Percentiles rank a stretch among this genome's conserved stretches.
Conservation (phyloP, 2,888 invertebrate genomes). For the Nymphalis polychloros region DNA sequence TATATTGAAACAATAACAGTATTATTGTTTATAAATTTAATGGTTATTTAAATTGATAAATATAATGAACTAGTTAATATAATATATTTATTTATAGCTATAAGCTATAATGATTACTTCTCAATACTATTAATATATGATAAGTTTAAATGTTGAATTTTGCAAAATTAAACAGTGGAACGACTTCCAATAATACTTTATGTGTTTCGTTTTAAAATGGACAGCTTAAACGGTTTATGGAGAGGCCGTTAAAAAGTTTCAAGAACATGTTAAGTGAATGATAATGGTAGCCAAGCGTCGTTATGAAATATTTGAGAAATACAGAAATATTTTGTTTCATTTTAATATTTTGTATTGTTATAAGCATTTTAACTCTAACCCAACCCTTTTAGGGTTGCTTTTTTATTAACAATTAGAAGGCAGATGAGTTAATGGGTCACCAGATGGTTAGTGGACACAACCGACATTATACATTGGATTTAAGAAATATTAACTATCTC, state of each 20-base stretch:
- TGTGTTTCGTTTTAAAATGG: slow-evolving; percentile 22
- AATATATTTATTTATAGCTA: no score
- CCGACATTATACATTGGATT: no score
- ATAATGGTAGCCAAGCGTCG: slow-evolving; percentile 26
- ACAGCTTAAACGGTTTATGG: slow-evolving; percentile 23
- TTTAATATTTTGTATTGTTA: neutral
- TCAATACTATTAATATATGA: neutral
- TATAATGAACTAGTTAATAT: no score
- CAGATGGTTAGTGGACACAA: no score
- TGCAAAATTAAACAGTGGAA: neutral
- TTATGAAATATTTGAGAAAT: slow-evolving; percentile 20
- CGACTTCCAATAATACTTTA: slow-evolving; percentile 1
- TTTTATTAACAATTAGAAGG: no score
- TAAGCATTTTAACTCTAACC: neutral
- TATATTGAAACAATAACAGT: no score
- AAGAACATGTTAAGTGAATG: slow-evolving; percentile 30
- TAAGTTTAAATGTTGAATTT: neutral
- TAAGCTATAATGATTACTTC: no score
- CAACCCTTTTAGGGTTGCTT: no score
- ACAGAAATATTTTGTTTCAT: neutral
- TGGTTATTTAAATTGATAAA: no score
- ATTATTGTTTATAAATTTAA: no score
- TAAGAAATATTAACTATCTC: no score
- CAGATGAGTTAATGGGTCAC: no score
- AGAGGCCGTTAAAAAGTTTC: slow-evolving; percentile 27